Evolutionary conservation across 2,888 invertebrate species (phyloP).

Genomic region (Synanthedon andrenaeformis): DNA sequence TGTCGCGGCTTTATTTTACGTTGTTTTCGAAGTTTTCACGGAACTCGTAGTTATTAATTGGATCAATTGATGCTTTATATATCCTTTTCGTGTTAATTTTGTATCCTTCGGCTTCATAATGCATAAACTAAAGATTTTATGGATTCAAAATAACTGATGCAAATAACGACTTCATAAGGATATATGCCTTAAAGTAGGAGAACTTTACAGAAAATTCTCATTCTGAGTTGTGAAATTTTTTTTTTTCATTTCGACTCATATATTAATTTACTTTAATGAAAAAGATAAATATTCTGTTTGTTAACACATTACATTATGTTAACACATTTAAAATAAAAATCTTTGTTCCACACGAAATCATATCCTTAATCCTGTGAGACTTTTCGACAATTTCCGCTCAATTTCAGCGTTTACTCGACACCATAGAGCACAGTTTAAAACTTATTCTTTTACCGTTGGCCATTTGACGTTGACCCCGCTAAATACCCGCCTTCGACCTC

Average conservation of each 20-base stretch:
- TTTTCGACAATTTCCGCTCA: constrained; percentile 30
- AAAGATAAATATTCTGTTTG: too few species aligned
- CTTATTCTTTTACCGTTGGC: constrained; percentile 27
- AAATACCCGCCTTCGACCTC: constrained; percentile 1
- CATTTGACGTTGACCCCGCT: constrained; percentile 9
- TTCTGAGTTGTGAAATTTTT: too few species aligned
- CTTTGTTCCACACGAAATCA: background rate
- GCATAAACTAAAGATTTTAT: too few species aligned
- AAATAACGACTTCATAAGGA: too few species aligned
- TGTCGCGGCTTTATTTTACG: background rate
- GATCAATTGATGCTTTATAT: background rate
- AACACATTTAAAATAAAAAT: background rate
- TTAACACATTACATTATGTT: background rate
- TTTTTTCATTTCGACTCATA: too few species aligned
- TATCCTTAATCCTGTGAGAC: constrained; percentile 3
- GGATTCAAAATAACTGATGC: too few species aligned
- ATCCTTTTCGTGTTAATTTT: too few species aligned
- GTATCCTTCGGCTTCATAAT: too few species aligned
- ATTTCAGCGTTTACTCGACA: constrained; percentile 34
- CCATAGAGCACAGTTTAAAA: constrained; percentile 28
- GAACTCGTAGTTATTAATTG: background rate
- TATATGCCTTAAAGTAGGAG: too few species aligned
- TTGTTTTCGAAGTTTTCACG: background rate
- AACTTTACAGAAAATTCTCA: too few species aligned
- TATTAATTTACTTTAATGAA: too few species aligned